Conservation (phyloP, 1,140 invertebrate species). For the Eupristina koningsbergeri region DNA sequence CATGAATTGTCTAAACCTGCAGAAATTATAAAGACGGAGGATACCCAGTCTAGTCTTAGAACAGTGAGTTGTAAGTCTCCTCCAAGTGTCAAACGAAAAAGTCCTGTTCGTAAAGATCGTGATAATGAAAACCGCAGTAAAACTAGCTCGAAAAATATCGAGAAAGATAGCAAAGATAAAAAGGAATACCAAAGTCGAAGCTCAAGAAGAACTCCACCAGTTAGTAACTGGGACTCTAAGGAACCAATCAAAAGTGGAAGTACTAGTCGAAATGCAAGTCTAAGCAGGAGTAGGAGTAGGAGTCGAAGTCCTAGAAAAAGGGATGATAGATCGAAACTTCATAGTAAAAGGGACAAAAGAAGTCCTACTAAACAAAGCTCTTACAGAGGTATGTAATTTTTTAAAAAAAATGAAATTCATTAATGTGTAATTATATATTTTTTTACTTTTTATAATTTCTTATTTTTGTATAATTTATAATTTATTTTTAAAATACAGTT, state of each 20-base stretch:
- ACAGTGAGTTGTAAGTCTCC: slow-evolving; percentile 51
- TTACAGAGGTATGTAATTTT: slow-evolving; percentile 57
- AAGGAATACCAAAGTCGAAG: slow-evolving; percentile 57
- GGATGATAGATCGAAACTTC: slow-evolving; percentile 53
- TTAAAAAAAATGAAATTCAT: background rate
- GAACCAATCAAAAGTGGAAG: slow-evolving; percentile 36
- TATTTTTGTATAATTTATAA: too few species aligned
- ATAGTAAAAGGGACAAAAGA: slow-evolving; percentile 55
- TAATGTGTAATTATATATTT: background rate
- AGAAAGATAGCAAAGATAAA: slow-evolving; percentile 57
- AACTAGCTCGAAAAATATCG: slow-evolving; percentile 40
- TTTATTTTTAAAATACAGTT: too few species aligned
- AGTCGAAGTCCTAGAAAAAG: slow-evolving; percentile 67
- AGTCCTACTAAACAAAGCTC: slow-evolving; percentile 58
- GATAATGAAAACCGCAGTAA: slow-evolving; percentile 57
- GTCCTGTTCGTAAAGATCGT: slow-evolving; percentile 57
- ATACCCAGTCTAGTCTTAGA: slow-evolving; percentile 36
- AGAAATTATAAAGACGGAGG: slow-evolving; percentile 31
- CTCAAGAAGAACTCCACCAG: slow-evolving; percentile 63
- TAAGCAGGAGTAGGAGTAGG: slow-evolving; percentile 63
- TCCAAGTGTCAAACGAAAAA: slow-evolving; percentile 50
- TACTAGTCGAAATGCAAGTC: slow-evolving; percentile 59
- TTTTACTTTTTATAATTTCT: too few species aligned
- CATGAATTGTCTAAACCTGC: slow-evolving; percentile 28
- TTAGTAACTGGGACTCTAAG: slow-evolving; percentile 59